phyloP scores from a whole-genome alignment of 2,888 invertebrate species.

The Coelopa pilipes region DNA sequence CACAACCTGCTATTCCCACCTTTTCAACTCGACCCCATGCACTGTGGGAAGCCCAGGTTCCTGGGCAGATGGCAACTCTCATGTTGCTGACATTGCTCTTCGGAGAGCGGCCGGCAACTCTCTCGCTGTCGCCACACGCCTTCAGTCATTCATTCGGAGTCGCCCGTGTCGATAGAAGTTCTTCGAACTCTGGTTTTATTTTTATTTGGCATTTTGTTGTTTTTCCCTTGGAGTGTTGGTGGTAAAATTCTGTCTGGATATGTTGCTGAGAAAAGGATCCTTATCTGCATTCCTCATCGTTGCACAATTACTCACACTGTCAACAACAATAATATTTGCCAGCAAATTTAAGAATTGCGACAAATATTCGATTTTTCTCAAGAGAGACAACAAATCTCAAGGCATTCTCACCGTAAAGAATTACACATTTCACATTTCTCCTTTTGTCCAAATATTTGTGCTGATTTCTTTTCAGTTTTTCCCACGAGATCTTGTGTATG shows the following conservation, averaged over 20 bases:
- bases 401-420: background rate
- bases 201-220: background rate
- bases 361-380: constrained; percentile 23
- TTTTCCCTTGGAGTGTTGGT: background rate
- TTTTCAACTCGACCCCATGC: background rate
- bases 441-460: background rate
- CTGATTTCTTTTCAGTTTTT: too few species aligned
- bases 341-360: constrained; percentile 22
- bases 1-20: too few species aligned
- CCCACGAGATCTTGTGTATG: too few species aligned
- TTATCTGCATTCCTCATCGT: constrained; percentile 1
- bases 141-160: background rate
- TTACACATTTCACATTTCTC: too few species aligned
- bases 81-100: background rate
- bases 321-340: constrained; percentile 11
- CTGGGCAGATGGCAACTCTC: background rate
- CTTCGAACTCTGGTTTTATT: background rate
- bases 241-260: too few species aligned
- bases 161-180: background rate
- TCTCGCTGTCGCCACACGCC: too few species aligned
- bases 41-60: background rate
- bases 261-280: background rate
- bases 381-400: background rate
- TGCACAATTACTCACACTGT: constrained; percentile 9
- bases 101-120: too few species aligned